Conservation (phyloP, 2,888 invertebrate genomes). For the Clitarchus hookeri region DNA sequence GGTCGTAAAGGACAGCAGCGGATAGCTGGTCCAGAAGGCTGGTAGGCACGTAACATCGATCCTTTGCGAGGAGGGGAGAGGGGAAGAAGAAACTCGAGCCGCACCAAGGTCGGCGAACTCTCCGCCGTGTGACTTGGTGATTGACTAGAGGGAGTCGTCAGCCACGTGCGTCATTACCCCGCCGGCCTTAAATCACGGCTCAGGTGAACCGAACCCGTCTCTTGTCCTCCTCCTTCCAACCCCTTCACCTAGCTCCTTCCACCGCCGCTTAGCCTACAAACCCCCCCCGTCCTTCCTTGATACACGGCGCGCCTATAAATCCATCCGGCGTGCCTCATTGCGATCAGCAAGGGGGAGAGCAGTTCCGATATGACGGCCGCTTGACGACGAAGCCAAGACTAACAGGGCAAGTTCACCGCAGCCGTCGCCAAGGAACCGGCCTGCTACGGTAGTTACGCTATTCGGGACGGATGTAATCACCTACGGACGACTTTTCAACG, state of each 20-base stretch:
- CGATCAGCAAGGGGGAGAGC: too few species aligned
- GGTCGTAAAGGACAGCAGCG: too few species aligned
- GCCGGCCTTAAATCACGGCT: constrained; percentile 19
- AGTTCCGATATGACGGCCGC: background rate
- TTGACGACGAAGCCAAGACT: background rate
- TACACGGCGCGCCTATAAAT: background rate
- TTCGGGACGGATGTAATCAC: too few species aligned
- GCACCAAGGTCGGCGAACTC: constrained; percentile 5
- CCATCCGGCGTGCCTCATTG: background rate
- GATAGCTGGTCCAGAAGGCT: too few species aligned
- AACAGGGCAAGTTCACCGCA: too few species aligned
- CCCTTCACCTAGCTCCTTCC: constrained; percentile 1
- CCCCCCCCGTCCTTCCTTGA: background rate
- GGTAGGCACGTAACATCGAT: too few species aligned
- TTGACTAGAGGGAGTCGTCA: background rate
- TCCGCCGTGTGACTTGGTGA: constrained; percentile 17
- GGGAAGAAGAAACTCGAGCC: background rate
- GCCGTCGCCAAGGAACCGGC: too few species aligned
- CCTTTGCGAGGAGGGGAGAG: background rate
- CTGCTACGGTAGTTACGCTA: too few species aligned
- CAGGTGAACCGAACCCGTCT: constrained; percentile 27
- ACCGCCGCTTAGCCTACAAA: too few species aligned
- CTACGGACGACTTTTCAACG: too few species aligned
- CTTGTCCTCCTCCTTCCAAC: constrained; percentile 26
- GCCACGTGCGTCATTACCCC: constrained; percentile 3